Base-by-base conservation (phyloP, 1,140 invertebrate genomes). In the Dryas iulia region DNA sequence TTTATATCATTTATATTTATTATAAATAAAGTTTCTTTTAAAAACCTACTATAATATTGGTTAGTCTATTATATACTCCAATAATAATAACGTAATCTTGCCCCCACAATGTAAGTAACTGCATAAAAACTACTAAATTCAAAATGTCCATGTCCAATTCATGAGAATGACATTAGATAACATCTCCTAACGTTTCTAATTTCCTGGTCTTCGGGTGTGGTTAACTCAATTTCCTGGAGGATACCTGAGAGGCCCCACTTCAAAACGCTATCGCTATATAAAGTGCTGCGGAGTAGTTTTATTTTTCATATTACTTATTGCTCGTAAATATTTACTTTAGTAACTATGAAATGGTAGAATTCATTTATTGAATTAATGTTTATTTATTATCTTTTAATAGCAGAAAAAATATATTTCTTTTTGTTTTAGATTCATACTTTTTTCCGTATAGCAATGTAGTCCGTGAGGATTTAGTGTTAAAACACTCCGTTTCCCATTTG, bases 161-260 rank as follows among this genome's bases (percentile, higher is more conserved):
- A 77, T 77, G 39, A 47, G 77, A 77, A 78, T 79, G 81, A 88
- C 80, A 86, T 90, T 89, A 86, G 86, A 89, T 90, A 86, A 89
- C 81, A 87, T 79, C 82, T 80, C 82, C 81, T 78, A 89, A 85
- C 85, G 79, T 89, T 91, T 89, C 87, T 91, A 91, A 91, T 91
- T 91, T 91, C 89, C 89, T 89, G 89, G 79, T 86, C 78, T 78
- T 81, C 78, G 79, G 82, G 84, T 84, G 83, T 84, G 83, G 85
- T 87, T 90, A 88, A 87, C 85, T 78, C 84, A 90, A 91, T 91
- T 90, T 91, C 89, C 89, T 62, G 84, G 84, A 80, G 59, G n/a
- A 56, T 62, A 69, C 66, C 66, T 69, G 53, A 69, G 53, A 25
- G 10, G 39, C 39, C 7, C 14, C 39, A 47, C 39, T 47, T 47